Conservation (phyloP, 2,797 vertebrate species). For the Scolopax bukidnonensis region DNA sequence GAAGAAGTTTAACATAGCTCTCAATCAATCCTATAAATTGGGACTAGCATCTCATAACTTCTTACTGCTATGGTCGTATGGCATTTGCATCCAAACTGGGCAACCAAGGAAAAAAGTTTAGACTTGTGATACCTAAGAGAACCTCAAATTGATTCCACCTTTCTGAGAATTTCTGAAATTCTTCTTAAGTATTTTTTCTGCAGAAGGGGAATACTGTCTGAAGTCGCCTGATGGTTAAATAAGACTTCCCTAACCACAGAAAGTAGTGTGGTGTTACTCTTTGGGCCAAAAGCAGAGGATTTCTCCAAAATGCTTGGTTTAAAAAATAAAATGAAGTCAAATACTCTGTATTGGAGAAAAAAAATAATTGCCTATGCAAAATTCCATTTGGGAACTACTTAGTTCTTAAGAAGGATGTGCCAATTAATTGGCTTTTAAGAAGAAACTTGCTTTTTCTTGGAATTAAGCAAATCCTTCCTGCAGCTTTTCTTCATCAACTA, state of each 20-base stretch:
- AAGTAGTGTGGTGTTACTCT: no score
- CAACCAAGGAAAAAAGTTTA: background rate
- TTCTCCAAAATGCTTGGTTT: background rate
- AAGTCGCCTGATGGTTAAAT: background rate
- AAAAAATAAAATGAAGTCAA: background rate
- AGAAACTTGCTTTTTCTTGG: background rate
- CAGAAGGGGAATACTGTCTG: background rate
- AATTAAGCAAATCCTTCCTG: slow-evolving; percentile 50
- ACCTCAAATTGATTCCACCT: background rate
- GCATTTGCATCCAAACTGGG: background rate
- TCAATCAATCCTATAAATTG: background rate
- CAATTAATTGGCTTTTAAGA: slow-evolving; percentile 24
- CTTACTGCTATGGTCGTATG: background rate
- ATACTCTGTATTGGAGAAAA: background rate
- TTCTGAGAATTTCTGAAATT: background rate
- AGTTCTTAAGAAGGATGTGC: background rate
- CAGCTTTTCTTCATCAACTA: slow-evolving; percentile 33
- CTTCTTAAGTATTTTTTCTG: background rate
- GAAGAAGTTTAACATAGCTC: background rate
- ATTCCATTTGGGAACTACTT: background rate
- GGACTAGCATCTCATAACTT: background rate
- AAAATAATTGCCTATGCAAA: background rate
- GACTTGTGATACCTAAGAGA: background rate
- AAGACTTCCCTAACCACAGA: background rate
- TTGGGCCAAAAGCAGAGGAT: background rate